phyloP scores from a whole-genome alignment of 2,113 vertebrate genomes.

The Periophthalmodon schlosseri region DNA sequence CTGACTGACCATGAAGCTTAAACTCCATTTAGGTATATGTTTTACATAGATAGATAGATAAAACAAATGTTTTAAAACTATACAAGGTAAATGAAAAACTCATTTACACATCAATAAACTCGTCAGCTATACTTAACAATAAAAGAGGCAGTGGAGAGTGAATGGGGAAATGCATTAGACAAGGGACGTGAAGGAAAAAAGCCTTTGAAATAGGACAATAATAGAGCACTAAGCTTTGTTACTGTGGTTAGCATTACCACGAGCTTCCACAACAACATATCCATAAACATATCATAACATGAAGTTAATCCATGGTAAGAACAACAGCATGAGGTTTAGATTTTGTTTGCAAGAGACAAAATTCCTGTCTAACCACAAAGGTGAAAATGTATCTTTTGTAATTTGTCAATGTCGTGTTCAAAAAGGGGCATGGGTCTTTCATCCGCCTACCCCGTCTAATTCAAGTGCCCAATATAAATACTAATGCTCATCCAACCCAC shows the following conservation, averaged over 20 bases:
- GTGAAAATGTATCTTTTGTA: background rate
- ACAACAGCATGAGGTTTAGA: background rate
- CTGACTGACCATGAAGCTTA: constrained; percentile 18
- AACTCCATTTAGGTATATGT: background rate
- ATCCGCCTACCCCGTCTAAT: background rate
- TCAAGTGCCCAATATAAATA: background rate
- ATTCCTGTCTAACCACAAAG: background rate
- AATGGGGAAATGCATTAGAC: background rate
- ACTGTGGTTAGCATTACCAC: background rate
- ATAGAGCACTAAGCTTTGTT: background rate
- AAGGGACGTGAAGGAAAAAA: background rate
- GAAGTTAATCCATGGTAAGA: background rate
- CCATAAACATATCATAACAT: background rate
- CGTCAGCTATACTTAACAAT: no score
- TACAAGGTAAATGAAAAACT: background rate
- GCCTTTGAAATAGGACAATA: background rate
- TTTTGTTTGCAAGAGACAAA: background rate
- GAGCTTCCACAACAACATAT: background rate
- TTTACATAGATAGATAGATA: background rate
- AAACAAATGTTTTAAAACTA: background rate
- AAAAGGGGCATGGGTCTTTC: background rate
- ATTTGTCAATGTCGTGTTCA: background rate
- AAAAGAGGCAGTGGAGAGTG: no score
- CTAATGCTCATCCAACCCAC: background rate
- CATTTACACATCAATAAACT: background rate